These are phyloP conservation scores for Drosophila trichaetosa DNA, from an alignment of 2,888 invertebrate genomes.

Conservation along the genomic window DNA sequence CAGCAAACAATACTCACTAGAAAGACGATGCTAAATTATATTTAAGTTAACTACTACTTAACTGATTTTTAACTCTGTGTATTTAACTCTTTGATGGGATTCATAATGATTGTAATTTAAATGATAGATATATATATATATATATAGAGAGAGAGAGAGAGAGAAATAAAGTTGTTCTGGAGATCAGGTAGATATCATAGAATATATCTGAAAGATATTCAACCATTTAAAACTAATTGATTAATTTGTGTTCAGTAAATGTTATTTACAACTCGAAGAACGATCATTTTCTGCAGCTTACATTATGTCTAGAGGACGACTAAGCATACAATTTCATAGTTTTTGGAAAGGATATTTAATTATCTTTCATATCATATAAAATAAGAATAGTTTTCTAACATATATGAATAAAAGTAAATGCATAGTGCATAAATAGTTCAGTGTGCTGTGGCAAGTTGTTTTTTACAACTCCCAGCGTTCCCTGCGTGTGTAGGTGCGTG, in stretches of 20 bases:
- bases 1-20: background rate
- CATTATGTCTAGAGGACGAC: too few relatives aligned
- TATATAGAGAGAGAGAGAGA: background rate
- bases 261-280: too few relatives aligned
- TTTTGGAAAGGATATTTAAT: background rate
- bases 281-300: too few relatives aligned
- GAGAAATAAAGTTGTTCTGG: too few relatives aligned
- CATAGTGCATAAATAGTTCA: slow-evolving; percentile 9
- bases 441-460: background rate
- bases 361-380: background rate
- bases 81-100: background rate
- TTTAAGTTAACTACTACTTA: background rate
- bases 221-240: background rate
- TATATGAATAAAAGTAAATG: background rate
- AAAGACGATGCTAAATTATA: background rate
- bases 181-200: too few relatives aligned
- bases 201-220: background rate
- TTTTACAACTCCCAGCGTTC: slow-evolving; percentile 9
- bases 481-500: background rate
- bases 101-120: background rate
- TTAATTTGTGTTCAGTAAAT: background rate
- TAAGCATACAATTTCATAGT: background rate
- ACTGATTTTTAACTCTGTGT: background rate
- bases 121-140: fast-evolving
- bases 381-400: background rate